A percentile compares a stretch with the other conserved stretches of the same genome.
phyloP scores from a whole-genome alignment of 2,797 vertebrate genomes.

The Hoplostethus mediterraneus region DNA sequence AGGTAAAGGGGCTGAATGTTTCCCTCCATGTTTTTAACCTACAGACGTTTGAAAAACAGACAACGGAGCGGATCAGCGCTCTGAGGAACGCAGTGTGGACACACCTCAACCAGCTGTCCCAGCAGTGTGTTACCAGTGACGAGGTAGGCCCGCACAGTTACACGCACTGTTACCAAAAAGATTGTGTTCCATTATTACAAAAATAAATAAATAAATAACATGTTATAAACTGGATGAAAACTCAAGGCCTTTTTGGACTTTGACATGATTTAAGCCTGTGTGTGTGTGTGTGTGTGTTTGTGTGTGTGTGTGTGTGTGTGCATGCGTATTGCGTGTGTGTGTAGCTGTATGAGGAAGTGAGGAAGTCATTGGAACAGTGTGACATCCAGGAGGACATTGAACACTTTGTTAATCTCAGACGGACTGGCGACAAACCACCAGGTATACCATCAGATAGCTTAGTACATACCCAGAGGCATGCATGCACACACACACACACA shows the following conservation, averaged over 20 bases:
- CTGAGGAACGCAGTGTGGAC: conserved; percentile 92
- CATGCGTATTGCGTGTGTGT: conserved; percentile 21
- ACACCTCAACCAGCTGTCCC: conserved; percentile 94
- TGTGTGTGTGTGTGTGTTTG: conserved; percentile 18
- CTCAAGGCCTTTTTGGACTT: neutral
- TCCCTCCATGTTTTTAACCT: no score
- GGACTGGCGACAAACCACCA: conserved; percentile 90
- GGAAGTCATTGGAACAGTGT: conserved; percentile 92
- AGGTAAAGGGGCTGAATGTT: neutral
- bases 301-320: conserved; percentile 14
- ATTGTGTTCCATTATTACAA: neutral
- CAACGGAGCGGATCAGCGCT: conserved; percentile 90
- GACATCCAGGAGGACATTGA: conserved; percentile 92
- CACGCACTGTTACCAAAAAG: neutral
- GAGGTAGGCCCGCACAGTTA: conserved; percentile 79
- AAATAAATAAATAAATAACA: neutral
- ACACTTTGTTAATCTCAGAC: conserved; percentile 90
- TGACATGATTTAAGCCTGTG: conserved; percentile 7
- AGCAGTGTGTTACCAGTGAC: conserved; percentile 91
- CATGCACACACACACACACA: no score
- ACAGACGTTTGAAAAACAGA: conserved; percentile 91
- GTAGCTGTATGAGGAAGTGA: conserved; percentile 95
- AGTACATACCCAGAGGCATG: no score
- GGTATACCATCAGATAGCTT: conserved; percentile 76
- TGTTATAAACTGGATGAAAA: neutral